Conservation (phyloP, 2,888 invertebrate species). For the Chloromyia formosa region DNA sequence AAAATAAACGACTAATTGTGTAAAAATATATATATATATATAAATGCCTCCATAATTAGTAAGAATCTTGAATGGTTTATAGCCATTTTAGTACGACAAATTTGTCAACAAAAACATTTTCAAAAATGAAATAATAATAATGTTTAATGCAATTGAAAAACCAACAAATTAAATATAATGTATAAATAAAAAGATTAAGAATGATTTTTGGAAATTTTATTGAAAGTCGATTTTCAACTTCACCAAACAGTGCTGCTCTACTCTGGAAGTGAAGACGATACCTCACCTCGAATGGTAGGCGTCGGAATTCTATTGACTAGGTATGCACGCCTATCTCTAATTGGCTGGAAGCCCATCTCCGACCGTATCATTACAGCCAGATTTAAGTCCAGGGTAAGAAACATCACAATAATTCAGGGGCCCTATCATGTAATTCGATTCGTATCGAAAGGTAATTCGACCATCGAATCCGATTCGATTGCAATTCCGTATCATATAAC, state of each 20-base stretch:
- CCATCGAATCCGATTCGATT: too few relatives aligned
- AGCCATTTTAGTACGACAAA: constrained; percentile 46
- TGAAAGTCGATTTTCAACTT: neutral
- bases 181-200: constrained; percentile 21
- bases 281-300: too few relatives aligned
- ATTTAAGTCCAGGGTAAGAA: too few relatives aligned
- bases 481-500: too few relatives aligned
- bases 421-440: too few relatives aligned
- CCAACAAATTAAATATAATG: constrained; percentile 25
- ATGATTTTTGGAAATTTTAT: neutral
- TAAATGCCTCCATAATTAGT: constrained; percentile 40
- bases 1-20: constrained; percentile 19
- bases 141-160: constrained; percentile 32
- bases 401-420: too few relatives aligned
- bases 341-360: too few relatives aligned
- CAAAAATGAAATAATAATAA: constrained; percentile 20
- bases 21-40: neutral
- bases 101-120: constrained; percentile 36
- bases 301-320: too few relatives aligned
- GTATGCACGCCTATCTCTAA: too few relatives aligned
- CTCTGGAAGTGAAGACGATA: too few relatives aligned
- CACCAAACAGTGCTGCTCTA: neutral
- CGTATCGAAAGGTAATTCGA: too few relatives aligned
- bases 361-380: too few relatives aligned
- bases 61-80: constrained; percentile 38